A percentile compares a stretch with the other conserved stretches of the same genome.
Evolutionary conservation across 2,113 vertebrate species (phyloP).

Genomic region (Bubo scandiacus): DNA sequence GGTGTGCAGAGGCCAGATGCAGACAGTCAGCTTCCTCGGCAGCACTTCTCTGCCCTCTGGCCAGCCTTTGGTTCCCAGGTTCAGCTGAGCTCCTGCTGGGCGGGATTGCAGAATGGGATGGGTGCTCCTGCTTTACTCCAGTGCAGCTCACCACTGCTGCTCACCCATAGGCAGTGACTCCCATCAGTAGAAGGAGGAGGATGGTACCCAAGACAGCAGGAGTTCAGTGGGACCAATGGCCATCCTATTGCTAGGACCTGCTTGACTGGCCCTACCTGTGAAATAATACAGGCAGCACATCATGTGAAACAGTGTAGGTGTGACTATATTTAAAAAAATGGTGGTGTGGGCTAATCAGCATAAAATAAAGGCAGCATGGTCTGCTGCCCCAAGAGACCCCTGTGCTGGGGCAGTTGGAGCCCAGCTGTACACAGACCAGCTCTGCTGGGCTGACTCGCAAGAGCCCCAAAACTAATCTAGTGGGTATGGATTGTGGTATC

Average conservation of each 20-base stretch:
- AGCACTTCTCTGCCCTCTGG: neutral
- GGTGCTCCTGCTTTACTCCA: neutral
- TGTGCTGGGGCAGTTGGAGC: neutral
- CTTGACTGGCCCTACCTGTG: neutral
- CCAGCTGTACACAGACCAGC: neutral
- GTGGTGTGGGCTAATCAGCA: neutral
- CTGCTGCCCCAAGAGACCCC: neutral
- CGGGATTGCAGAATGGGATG: neutral
- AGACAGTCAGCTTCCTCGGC: neutral
- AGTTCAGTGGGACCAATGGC: fast-evolving
- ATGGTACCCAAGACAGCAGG: neutral
- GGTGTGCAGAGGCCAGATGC: neutral
- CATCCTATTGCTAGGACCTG: neutral
- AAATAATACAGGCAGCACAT: fast-evolving
- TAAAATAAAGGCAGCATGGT: neutral
- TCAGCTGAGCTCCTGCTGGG: neutral
- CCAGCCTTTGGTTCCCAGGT: neutral
- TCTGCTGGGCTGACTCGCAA: neutral
- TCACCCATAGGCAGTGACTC: neutral
- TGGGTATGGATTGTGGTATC: fast-evolving
- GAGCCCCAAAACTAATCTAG: neutral
- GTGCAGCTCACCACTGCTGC: neutral
- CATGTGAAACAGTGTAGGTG: neutral
- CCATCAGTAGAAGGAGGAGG: neutral
- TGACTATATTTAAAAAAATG: neutral